These are phyloP conservation scores for Orchesella cincta DNA, from an alignment of 1,140 invertebrate genomes.

Conservation along the genomic window DNA sequence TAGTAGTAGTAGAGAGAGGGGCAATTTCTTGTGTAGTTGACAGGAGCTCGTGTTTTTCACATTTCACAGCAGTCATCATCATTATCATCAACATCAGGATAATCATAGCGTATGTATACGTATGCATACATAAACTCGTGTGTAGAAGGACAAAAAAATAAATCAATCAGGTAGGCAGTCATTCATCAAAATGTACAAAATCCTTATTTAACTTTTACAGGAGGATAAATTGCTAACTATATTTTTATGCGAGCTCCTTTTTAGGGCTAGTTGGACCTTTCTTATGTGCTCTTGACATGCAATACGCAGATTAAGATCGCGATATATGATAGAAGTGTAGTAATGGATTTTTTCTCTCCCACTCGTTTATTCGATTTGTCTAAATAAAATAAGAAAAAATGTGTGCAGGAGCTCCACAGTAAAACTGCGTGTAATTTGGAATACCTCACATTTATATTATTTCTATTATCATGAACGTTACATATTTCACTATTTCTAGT, in stretches of 20 bases:
- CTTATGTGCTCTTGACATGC: constrained; percentile 20
- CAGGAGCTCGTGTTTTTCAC: background rate
- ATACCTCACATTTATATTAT: background rate
- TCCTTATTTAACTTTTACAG: background rate
- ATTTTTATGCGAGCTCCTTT: constrained; percentile 20
- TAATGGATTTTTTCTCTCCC: background rate
- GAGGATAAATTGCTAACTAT: background rate
- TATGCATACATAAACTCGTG: background rate
- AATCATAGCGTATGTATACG: background rate
- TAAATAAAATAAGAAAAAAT: background rate
- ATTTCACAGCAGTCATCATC: background rate
- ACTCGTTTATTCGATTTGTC: background rate
- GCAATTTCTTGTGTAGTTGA: background rate
- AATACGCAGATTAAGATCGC: constrained; percentile 7
- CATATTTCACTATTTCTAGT: too few species aligned
- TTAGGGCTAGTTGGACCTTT: background rate
- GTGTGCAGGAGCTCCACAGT: background rate
- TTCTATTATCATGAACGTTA: too few species aligned
- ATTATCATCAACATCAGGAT: background rate
- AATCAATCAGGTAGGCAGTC: background rate
- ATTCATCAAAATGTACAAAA: background rate
- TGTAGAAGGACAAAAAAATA: background rate
- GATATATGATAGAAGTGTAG: background rate
- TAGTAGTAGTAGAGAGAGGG: too few species aligned
- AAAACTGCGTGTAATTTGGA: background rate